Evolutionary conservation across 2,888 invertebrate species (phyloP).

Genomic region (Pollenia labialis): DNA sequence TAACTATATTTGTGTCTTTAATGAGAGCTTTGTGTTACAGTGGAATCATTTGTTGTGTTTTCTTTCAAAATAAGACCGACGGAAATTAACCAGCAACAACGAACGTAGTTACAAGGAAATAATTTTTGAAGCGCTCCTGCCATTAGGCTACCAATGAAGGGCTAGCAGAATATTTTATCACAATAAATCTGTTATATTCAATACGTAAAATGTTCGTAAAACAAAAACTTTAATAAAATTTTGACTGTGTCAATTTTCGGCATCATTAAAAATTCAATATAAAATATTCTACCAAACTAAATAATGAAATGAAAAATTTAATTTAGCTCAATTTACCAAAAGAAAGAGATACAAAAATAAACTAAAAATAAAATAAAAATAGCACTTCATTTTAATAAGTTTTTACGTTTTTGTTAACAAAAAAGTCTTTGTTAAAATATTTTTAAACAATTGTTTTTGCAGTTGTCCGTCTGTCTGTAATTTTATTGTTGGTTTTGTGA

Average conservation of each 20-base stretch:
- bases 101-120: too few species aligned
- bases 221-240: background rate
- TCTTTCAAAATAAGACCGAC: too few species aligned
- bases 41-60: too few species aligned
- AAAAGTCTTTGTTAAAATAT: slow-evolving; percentile 66
- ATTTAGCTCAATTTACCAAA: slow-evolving; percentile 11
- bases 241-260: slow-evolving; percentile 28
- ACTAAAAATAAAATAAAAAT: background rate
- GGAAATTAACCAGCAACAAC: too few species aligned
- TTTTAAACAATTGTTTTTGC: slow-evolving; percentile 59
- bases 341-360: background rate
- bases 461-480: background rate
- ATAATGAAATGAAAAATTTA: slow-evolving; percentile 9
- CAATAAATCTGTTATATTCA: too few species aligned
- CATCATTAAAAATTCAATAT: slow-evolving; percentile 58
- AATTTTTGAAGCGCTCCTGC: too few species aligned
- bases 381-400: slow-evolving; percentile 51
- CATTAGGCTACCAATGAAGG: too few species aligned
- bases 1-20: too few species aligned
- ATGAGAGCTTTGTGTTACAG: too few species aligned
- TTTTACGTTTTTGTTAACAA: slow-evolving; percentile 16
- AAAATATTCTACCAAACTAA: slow-evolving; percentile 29
- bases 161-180: too few species aligned
- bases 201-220: too few species aligned
- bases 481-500: slow-evolving; percentile 44